Conservation (phyloP, 2,113 vertebrate species). For the Caretta caretta region DNA sequence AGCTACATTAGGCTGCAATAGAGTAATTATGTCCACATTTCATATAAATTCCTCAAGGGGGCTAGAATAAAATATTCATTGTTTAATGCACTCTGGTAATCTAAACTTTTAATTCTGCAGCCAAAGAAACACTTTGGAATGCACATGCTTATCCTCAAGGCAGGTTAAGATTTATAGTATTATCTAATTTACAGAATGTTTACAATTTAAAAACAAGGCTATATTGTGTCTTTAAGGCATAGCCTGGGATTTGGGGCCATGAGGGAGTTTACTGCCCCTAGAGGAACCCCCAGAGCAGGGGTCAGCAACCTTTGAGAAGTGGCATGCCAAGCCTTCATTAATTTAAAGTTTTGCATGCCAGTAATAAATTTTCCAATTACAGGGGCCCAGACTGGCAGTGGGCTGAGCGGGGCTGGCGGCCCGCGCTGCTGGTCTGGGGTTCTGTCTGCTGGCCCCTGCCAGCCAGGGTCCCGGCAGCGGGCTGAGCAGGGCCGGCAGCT, state of each 20-base stretch:
- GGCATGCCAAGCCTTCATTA: too few relatives aligned
- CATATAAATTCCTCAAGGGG: not conserved
- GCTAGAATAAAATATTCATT: not conserved
- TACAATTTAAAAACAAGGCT: not conserved
- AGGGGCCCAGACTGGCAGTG: too few relatives aligned
- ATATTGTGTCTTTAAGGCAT: not conserved
- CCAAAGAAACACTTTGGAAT: not conserved
- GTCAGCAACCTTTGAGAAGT: too few relatives aligned
- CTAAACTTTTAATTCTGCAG: not conserved
- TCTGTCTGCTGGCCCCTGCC: too few relatives aligned
- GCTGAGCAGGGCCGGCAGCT: too few relatives aligned
- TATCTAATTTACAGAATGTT: constrained; percentile 16
- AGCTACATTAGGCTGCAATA: not conserved
- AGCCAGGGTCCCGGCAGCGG: too few relatives aligned
- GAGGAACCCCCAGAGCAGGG: not conserved
- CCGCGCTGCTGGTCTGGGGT: too few relatives aligned
- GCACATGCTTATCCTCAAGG: not conserved
- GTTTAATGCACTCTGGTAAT: not conserved
- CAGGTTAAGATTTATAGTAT: not conserved
- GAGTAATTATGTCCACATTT: not conserved
- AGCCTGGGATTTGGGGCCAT: not conserved
- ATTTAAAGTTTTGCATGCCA: too few relatives aligned
- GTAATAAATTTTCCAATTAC: too few relatives aligned
- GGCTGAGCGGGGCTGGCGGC: too few relatives aligned
- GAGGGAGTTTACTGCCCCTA: not conserved